Conservation (phyloP, 1,140 invertebrate species). For the Drosophila novamexicana region DNA sequence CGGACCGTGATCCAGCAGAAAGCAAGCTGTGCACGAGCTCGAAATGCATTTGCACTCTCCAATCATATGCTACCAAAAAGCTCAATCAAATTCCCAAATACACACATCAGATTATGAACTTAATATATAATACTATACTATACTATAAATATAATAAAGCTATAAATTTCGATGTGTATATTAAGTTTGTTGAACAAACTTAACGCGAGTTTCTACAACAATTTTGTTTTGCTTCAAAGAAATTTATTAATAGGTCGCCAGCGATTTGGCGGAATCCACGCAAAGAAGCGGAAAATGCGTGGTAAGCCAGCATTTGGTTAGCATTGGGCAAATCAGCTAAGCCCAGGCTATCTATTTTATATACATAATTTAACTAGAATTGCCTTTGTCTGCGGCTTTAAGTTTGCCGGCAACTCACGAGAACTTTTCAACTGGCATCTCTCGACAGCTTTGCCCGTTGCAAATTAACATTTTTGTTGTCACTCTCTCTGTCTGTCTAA, state of each 20-base stretch:
- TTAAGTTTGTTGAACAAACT: too few relatives aligned
- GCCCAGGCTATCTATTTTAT: too few relatives aligned
- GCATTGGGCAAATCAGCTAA: too few relatives aligned
- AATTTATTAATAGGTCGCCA: too few relatives aligned
- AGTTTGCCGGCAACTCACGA: background rate
- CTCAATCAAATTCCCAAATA: slow-evolving; percentile 5
- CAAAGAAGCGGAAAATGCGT: too few relatives aligned
- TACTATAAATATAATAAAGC: too few relatives aligned
- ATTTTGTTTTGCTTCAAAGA: too few relatives aligned
- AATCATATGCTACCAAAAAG: slow-evolving; percentile 5
- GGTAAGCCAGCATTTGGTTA: too few relatives aligned
- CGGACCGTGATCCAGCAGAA: background rate
- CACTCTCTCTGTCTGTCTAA: slow-evolving; percentile 17
- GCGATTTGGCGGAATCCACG: too few relatives aligned
- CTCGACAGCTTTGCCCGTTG: slow-evolving; percentile 9
- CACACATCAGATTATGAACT: background rate
- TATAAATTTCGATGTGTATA: too few relatives aligned
- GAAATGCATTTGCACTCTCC: background rate
- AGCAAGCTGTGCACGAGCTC: background rate
- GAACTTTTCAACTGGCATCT: slow-evolving; percentile 11
- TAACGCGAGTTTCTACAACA: too few relatives aligned
- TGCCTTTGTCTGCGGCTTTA: background rate
- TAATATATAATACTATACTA: too few relatives aligned
- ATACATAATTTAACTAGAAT: background rate
- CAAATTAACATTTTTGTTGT: slow-evolving; percentile 30